Conservation (phyloP, 1,140 invertebrate genomes). For the Paraescarpia echinospica region DNA sequence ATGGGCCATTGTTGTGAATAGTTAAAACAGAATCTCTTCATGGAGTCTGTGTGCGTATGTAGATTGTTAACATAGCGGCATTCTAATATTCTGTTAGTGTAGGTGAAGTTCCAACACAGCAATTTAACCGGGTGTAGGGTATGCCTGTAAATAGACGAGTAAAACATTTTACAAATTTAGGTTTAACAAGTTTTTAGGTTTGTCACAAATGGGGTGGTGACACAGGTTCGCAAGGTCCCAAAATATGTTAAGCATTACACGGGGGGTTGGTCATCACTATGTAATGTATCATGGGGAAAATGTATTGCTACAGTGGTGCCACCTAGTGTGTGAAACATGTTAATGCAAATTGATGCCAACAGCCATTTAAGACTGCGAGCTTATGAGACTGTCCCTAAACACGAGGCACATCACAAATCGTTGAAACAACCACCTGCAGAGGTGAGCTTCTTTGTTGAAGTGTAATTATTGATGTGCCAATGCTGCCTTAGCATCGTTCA, state of each 20-base stretch:
- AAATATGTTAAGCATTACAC: no score
- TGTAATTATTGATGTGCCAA: no score
- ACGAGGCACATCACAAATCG: background rate
- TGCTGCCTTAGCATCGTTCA: background rate
- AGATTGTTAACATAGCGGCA: background rate
- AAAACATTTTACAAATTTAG: background rate
- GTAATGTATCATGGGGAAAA: no score
- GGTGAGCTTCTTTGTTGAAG: background rate
- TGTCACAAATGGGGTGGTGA: no score
- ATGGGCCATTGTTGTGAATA: background rate
- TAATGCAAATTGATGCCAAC: no score
- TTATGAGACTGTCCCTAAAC: background rate
- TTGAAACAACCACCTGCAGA: background rate
- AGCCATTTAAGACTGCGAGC: no score
- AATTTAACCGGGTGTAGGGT: background rate
- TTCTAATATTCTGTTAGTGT: background rate
- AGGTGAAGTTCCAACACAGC: background rate
- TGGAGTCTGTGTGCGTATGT: background rate
- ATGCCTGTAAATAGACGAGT: background rate
- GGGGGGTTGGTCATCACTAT: no score
- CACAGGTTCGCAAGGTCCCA: no score
- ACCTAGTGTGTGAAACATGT: no score
- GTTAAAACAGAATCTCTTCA: background rate
- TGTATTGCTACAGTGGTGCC: no score
- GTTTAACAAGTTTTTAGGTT: background rate